Conservation (phyloP, 2,888 invertebrate genomes). For the Orthosia gothica region DNA sequence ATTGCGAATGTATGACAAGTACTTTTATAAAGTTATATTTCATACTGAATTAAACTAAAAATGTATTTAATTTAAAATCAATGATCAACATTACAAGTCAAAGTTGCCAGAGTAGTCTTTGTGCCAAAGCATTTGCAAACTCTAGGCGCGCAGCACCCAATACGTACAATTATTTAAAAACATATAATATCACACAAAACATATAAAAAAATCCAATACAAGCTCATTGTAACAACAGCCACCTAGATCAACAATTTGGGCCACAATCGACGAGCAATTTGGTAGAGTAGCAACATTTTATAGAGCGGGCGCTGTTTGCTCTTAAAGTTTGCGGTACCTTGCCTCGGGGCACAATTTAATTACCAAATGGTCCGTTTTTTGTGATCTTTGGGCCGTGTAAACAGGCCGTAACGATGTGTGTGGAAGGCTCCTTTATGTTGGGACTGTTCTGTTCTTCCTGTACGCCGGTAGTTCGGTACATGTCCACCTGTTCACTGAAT, state of each 20-base stretch:
- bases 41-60: neutral
- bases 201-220: neutral
- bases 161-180: neutral
- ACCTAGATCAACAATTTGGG: slow-evolving; percentile 46
- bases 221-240: slow-evolving; percentile 23
- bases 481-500: slow-evolving; percentile 40
- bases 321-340: slow-evolving; percentile 78
- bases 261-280: slow-evolving; percentile 76
- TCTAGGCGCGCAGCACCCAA: neutral
- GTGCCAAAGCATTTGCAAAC: neutral
- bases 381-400: slow-evolving; percentile 82
- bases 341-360: slow-evolving; percentile 85
- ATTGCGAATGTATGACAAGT: neutral
- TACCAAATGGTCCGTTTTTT: slow-evolving; percentile 89
- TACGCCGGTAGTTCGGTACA: slow-evolving; percentile 4
- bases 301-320: slow-evolving; percentile 78
- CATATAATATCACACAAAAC: slow-evolving; percentile 3
- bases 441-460: slow-evolving; percentile 35
- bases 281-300: slow-evolving; percentile 72
- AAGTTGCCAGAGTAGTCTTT: neutral
- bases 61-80: neutral
- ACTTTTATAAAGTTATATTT: neutral
- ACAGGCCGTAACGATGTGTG: slow-evolving; percentile 73
- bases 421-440: slow-evolving; percentile 55
- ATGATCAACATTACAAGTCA: neutral